Base-by-base conservation (phyloP, 2,113 vertebrate genomes). In the Mirza zaza region DNA sequence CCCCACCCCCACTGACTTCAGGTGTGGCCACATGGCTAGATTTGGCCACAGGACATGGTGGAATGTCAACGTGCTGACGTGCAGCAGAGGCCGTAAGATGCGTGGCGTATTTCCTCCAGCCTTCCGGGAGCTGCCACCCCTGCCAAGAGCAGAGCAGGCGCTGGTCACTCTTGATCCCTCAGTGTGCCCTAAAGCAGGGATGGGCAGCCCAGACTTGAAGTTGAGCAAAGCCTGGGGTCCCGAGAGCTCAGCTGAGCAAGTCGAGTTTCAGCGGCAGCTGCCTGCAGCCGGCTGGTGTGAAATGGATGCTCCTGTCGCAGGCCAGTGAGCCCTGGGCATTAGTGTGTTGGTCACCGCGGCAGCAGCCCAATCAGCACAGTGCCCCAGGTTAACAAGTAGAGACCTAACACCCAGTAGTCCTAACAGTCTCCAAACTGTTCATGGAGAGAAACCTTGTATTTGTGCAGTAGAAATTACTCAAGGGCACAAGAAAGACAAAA, bases 401-500 rank as follows among this genome's bases (percentile, higher is more conserved):
- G 83, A n/a, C 21, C 50, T 45, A 45, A 2, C 8, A 45, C 8
- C 9, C 27, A n/a, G 21, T 4, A 39, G 61, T 29, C 50, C 21
- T 63, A 92, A 65, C 7, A 7, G 29, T 50, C 42, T 52, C 70
- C 65, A 57, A n/a, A 36, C 29, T 82, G 65, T 65, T 65, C 57
- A 34, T 82, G 29, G 67, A 84, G 59, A 17, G 68, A 95, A 77
- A 29, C 36, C 27, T 76, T 79, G 32, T 42, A 48, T 73, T 92
- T 87, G 83, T 55, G 63, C 1, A 52, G 45, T 20, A 55, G 45
- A 90, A 77, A 63, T 10, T 29, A 29, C 1, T 42, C 27, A 86
- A 65, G 57, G 20, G 10, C n/a, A 84, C 17, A 68, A 90, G 29
- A 71, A 93, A 61, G 29, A 65, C 77, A 90, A 86, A 71, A 61